Evolutionary conservation across 2,888 invertebrate species (phyloP).

Genomic region (Boloria euphrosyne): DNA sequence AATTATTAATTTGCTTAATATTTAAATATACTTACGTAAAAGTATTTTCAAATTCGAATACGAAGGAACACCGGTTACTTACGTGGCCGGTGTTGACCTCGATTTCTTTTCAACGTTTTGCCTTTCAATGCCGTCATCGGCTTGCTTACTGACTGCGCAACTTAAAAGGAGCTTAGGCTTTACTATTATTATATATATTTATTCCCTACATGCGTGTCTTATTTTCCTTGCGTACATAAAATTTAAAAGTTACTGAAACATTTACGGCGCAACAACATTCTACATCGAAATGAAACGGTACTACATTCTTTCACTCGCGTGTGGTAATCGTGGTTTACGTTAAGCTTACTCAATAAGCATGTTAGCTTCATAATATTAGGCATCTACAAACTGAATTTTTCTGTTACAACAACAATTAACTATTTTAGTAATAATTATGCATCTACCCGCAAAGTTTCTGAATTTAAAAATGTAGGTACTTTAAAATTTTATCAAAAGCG

Average conservation of each 20-base stretch:
- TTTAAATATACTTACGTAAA: constrained; percentile 44
- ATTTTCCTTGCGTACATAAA: constrained; percentile 4
- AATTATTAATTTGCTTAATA: constrained; percentile 28
- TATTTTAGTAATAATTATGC: background rate
- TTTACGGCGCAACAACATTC: constrained; percentile 51
- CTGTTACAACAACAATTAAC: background rate
- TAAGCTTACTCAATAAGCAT: constrained; percentile 70
- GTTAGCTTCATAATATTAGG: constrained; percentile 45
- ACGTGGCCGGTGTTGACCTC: constrained; percentile 80
- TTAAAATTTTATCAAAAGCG: too few relatives aligned
- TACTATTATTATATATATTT: constrained; percentile 2
- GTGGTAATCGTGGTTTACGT: constrained; percentile 74
- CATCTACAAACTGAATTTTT: background rate
- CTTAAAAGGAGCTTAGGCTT: constrained; percentile 22
- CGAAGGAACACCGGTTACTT: constrained; percentile 59
- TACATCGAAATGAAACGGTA: constrained; percentile 61
- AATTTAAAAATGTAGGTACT: too few relatives aligned
- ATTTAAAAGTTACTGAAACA: constrained; percentile 39
- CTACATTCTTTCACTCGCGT: constrained; percentile 67
- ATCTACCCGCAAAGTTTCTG: background rate
- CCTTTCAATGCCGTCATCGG: constrained; percentile 77
- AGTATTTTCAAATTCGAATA: constrained; percentile 50
- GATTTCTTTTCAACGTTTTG: constrained; percentile 79
- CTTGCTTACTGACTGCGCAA: constrained; percentile 44
- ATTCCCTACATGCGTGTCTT: background rate